These are phyloP conservation scores for Caenorhabditis sp. DNA, from an alignment of 2,888 invertebrate species.

Conservation along the genomic window DNA sequence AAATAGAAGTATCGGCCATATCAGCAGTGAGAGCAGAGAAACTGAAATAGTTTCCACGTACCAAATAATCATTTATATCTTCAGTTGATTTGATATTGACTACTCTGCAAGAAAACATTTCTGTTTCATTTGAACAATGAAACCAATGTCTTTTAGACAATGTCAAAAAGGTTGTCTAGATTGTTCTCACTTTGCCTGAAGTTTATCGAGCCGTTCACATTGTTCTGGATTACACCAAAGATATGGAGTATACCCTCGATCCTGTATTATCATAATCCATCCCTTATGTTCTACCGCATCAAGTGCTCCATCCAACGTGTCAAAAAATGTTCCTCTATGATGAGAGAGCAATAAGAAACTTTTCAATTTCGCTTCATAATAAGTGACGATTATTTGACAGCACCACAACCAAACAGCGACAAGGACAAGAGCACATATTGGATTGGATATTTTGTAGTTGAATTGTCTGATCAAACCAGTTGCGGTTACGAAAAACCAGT, in stretches of 20 bases:
- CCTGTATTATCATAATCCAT: conserved; percentile 45
- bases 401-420: conserved; percentile 34
- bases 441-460: conserved; percentile 29
- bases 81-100: conserved; percentile 28
- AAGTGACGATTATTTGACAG: conserved; percentile 38
- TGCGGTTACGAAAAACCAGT: conserved; percentile 31
- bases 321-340: conserved; percentile 44
- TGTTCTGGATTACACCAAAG: conserved; percentile 39
- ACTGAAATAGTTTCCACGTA: conserved; percentile 30
- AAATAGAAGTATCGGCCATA: conserved; percentile 26
- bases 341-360: conserved; percentile 47
- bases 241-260: conserved; percentile 44
- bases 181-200: conserved; percentile 26
- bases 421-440: conserved; percentile 33
- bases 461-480: conserved; percentile 27
- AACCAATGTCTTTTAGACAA: no score
- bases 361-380: conserved; percentile 44
- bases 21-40: conserved; percentile 41
- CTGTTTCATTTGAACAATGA: neutral
- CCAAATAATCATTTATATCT: conserved; percentile 17
- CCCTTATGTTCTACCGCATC: conserved; percentile 41
- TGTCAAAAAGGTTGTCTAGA: no score
- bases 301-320: conserved; percentile 41
- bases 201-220: conserved; percentile 29
- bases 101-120: conserved; percentile 15